These are phyloP conservation scores for Heliconius cydno DNA, from an alignment of 2,888 invertebrate genomes.

Conservation along the genomic window DNA sequence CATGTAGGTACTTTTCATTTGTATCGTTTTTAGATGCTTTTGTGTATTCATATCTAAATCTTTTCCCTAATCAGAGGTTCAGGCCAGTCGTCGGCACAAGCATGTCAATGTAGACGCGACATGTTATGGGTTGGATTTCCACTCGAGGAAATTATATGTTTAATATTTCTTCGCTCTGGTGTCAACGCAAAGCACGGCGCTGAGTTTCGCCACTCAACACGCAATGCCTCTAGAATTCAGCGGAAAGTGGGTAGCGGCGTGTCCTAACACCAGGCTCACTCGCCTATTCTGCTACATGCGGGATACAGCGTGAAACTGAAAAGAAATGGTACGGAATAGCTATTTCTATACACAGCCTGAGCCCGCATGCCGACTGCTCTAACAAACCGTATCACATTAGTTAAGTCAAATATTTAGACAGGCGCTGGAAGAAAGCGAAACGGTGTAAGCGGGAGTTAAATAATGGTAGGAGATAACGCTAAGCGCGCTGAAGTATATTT, in stretches of 20 bases:
- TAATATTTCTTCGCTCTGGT: too few species aligned
- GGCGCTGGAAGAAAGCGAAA: slow-evolving; percentile 54
- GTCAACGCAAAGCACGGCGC: too few species aligned
- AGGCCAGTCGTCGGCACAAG: too few species aligned
- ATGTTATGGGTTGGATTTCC: too few species aligned
- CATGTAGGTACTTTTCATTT: neutral
- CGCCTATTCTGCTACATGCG: too few species aligned
- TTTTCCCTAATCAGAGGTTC: neutral
- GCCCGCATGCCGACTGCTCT: slow-evolving; percentile 42
- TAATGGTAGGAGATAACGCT: slow-evolving; percentile 44
- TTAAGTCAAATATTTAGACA: slow-evolving; percentile 69
- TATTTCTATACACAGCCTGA: slow-evolving; percentile 41
- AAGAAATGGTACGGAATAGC: slow-evolving; percentile 6
- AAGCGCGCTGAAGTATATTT: slow-evolving; percentile 23
- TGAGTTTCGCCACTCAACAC: too few species aligned
- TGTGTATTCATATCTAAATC: neutral
- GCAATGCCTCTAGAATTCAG: too few species aligned
- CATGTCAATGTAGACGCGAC: too few species aligned
- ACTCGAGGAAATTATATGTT: too few species aligned
- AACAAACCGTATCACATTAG: slow-evolving; percentile 58
- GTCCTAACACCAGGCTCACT: too few species aligned
- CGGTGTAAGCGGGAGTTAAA: slow-evolving; percentile 50
- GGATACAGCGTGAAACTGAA: too few species aligned
- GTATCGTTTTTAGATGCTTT: neutral
- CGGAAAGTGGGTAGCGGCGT: too few species aligned